Percentiles rank a stretch among this genome's conserved stretches.
These are phyloP conservation scores for Mesocentrotus franciscanus DNA, from an alignment of 53 echinoderm and acorn worm genomes.

Conservation along the genomic window DNA sequence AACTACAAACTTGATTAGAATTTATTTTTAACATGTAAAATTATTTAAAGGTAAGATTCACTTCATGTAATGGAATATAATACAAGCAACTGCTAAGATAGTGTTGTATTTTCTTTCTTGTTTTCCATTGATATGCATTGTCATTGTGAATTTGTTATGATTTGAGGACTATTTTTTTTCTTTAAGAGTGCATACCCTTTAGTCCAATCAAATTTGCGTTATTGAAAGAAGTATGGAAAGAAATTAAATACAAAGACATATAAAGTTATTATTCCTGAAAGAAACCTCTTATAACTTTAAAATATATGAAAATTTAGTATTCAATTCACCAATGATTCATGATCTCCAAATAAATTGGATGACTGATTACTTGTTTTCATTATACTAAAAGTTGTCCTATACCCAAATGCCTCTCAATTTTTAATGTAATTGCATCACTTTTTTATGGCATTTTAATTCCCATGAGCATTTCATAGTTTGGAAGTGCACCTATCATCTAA, in stretches of 20 bases:
- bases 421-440: not conserved
- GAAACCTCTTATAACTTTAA: not conserved
- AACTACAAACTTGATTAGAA: no score
- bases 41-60: no score
- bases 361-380: not conserved
- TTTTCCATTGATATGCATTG: no score
- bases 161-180: no score
- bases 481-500: constrained; percentile 29
- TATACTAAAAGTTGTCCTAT: not conserved
- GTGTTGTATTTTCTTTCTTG: no score
- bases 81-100: no score
- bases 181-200: no score
- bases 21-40: no score
- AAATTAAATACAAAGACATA: not conserved
- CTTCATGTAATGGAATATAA: no score
- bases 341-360: not conserved
- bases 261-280: not conserved
- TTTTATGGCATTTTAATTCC: not conserved
- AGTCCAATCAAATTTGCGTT: no score
- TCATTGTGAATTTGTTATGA: no score
- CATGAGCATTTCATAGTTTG: not conserved
- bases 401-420: not conserved
- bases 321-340: not conserved
- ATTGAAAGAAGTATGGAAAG: no score
- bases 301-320: not conserved